Conservation (phyloP, 2,888 invertebrate species). For the Aspidapion aeneum region DNA sequence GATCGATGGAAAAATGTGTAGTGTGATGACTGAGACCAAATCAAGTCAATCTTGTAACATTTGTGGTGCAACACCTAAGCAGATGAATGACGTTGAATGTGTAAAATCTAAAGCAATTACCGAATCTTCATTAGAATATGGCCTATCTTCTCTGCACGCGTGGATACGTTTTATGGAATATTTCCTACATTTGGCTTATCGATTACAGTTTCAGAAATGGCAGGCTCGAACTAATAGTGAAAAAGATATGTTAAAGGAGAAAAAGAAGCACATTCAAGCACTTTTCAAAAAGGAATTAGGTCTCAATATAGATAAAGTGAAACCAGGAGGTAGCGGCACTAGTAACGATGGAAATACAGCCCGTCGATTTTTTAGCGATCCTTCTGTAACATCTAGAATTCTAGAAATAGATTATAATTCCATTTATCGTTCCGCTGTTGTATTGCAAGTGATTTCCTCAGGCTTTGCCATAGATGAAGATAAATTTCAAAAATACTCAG, state of each 20-base stretch:
- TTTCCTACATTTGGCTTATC: not conserved
- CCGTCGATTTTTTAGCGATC: not conserved
- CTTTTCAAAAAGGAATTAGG: not conserved
- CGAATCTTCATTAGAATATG: not conserved
- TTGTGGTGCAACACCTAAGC: not conserved
- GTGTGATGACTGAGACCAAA: not conserved
- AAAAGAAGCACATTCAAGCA: not conserved
- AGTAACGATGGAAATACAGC: not conserved
- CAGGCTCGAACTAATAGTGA: not conserved
- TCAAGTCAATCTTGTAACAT: not conserved
- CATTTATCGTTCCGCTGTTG: not conserved
- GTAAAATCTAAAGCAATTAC: not conserved
- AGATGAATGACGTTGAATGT: not conserved
- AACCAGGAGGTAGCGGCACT: not conserved
- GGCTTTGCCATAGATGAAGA: not conserved
- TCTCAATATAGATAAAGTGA: not conserved
- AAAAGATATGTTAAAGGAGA: not conserved
- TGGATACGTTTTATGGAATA: not conserved
- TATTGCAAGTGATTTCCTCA: too few species aligned
- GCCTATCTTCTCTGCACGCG: not conserved
- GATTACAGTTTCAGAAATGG: not conserved
- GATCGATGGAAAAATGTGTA: not conserved
- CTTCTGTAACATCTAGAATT: too few species aligned
- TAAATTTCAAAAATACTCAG: not conserved
- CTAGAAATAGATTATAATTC: not conserved